Conservation (phyloP, 2,113 vertebrate species). For the Phrynocephalus versicolor region DNA sequence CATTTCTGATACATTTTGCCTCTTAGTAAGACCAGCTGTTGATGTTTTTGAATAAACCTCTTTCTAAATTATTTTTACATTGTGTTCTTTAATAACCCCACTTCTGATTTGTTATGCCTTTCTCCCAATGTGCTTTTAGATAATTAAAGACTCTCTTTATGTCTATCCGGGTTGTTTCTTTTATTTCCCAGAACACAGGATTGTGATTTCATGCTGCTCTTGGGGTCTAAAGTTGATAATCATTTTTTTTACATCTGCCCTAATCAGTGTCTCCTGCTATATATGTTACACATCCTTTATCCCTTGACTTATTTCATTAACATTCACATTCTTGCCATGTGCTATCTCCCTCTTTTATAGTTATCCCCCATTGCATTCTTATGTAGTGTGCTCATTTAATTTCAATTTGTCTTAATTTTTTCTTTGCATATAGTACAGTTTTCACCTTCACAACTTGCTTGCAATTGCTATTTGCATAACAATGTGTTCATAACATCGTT, state of each 20-base stretch:
- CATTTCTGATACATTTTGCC: slow-evolving; percentile 74
- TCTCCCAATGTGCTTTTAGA: slow-evolving; percentile 81
- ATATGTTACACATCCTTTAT: slow-evolving; percentile 42
- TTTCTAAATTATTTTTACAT: slow-evolving; percentile 80
- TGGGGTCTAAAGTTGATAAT: slow-evolving; percentile 77
- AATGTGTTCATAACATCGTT: slow-evolving; percentile 29
- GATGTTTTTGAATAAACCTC: slow-evolving; percentile 79
- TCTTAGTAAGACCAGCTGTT: slow-evolving; percentile 81
- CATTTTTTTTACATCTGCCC: slow-evolving; percentile 77
- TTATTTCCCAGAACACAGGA: slow-evolving; percentile 80
- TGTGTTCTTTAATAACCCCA: slow-evolving; percentile 75
- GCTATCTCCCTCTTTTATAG: slow-evolving; percentile 50
- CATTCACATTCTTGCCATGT: slow-evolving; percentile 53
- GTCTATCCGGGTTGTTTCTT: slow-evolving; percentile 73
- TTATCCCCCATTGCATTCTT: slow-evolving; percentile 56
- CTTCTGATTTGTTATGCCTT: slow-evolving; percentile 77
- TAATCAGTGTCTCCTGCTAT: slow-evolving; percentile 67
- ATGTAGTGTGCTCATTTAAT: slow-evolving; percentile 47
- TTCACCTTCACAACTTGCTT: slow-evolving; percentile 38
- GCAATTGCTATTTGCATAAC: slow-evolving; percentile 30
- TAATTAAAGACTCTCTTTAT: slow-evolving; percentile 83
- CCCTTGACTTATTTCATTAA: slow-evolving; percentile 63
- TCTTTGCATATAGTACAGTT: slow-evolving; percentile 32
- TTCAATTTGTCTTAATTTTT: slow-evolving; percentile 49
- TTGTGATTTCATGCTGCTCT: slow-evolving; percentile 77